Evolutionary conservation across 1,140 invertebrate genomes (phyloP).

Genomic region (Pseudachorutes palmiensis): DNA sequence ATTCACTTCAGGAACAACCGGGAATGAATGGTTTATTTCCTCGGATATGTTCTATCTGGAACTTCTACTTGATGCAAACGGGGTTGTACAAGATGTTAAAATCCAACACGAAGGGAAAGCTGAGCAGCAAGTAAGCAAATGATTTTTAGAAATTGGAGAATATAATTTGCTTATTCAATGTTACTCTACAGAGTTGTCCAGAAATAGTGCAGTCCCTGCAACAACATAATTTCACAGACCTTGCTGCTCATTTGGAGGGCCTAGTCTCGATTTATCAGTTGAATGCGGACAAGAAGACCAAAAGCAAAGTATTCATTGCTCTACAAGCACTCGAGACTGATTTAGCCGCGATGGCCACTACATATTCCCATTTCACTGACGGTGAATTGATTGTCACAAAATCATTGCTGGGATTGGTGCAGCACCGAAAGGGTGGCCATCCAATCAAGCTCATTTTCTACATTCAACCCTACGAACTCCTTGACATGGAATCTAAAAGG

Average conservation of each 20-base stretch:
- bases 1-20: constrained; percentile 61
- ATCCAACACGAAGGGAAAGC: constrained; percentile 79
- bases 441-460: constrained; percentile 91
- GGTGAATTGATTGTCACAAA: constrained; percentile 80
- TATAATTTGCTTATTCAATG: constrained; percentile 19
- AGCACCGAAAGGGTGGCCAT: constrained; percentile 56
- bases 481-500: constrained; percentile 65
- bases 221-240: constrained; percentile 80
- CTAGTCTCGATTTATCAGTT: constrained; percentile 85
- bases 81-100: constrained; percentile 82
- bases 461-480: constrained; percentile 84
- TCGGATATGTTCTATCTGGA: constrained; percentile 96
- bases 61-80: constrained; percentile 70
- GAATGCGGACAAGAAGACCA: constrained; percentile 88
- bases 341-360: constrained; percentile 70
- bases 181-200: constrained; percentile 63
- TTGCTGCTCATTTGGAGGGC: constrained; percentile 82
- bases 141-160: background rate
- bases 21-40: constrained; percentile 77
- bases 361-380: constrained; percentile 72
- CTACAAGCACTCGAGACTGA: constrained; percentile 85
- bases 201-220: constrained; percentile 73
- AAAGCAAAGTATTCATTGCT: constrained; percentile 85
- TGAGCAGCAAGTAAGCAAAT: constrained; percentile 48
- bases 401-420: constrained; percentile 68